Evolutionary conservation across 1,140 invertebrate species (phyloP).

Genomic region (Lordiphosa collinella): DNA sequence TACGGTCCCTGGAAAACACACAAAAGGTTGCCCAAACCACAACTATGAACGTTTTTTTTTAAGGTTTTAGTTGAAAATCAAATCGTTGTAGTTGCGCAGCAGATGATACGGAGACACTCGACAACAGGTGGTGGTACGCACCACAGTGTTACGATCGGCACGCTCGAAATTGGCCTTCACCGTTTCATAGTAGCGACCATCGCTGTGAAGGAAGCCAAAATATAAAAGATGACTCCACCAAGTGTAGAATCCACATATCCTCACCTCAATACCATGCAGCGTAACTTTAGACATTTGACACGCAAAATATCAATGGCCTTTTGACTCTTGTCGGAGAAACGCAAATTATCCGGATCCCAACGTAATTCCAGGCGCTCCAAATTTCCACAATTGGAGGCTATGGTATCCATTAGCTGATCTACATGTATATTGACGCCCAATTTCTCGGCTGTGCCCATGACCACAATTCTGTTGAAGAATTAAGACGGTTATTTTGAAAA

Average conservation of each 20-base stretch:
- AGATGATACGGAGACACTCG: conserved; percentile 94
- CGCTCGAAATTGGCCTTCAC: conserved; percentile 99
- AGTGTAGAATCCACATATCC: conserved; percentile 1
- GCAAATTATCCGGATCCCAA: conserved; percentile 98
- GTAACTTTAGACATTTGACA: conserved; percentile 92
- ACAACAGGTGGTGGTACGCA: conserved; percentile 96
- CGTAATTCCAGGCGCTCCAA: conserved; percentile 94
- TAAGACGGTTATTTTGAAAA: too few relatives aligned
- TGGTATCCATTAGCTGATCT: conserved; percentile 98
- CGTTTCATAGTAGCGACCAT: conserved; percentile 99
- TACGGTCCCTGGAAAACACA: not conserved
- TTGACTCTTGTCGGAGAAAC: conserved; percentile 99
- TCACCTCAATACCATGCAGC: conserved; percentile 91
- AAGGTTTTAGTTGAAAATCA: conserved; percentile 91
- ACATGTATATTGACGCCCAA: conserved; percentile 97
- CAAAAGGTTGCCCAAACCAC: not conserved
- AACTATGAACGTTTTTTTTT: not conserved
- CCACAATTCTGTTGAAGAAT: conserved; percentile 88
- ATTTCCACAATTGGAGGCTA: conserved; percentile 94
- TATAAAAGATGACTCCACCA: not conserved
- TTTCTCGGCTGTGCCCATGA: conserved; percentile 98
- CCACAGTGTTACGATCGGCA: conserved; percentile 96
- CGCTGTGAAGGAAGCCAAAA: conserved; percentile 82
- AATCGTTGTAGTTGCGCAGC: conserved; percentile 94
- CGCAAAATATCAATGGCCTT: conserved; percentile 95